Evolutionary conservation across 2,888 invertebrate genomes (phyloP).

Genomic region (Eristalis arbustorum): DNA sequence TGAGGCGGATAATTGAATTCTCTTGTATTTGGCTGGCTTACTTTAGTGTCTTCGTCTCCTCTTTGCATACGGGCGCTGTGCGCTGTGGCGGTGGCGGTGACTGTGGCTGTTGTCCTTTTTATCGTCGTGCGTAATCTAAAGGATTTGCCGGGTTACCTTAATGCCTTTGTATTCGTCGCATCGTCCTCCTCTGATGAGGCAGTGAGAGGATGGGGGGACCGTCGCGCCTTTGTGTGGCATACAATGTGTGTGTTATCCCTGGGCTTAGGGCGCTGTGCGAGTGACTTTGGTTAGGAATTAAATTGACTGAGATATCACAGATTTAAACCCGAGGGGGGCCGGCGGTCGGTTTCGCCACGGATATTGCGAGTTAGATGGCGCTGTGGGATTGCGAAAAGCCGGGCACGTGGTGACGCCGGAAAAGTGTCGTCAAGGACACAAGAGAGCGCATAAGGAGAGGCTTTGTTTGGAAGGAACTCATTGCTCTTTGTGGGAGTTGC

Average conservation of each 20-base stretch:
- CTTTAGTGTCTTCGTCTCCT: background rate
- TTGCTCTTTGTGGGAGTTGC: background rate
- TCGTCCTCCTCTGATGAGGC: background rate
- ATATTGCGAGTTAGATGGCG: background rate
- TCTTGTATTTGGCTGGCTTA: conserved; percentile 14
- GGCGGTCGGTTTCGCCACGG: background rate
- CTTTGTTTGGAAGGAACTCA: background rate
- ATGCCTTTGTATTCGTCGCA: conserved; percentile 26
- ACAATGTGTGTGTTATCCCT: conserved; percentile 29
- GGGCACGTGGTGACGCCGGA: background rate
- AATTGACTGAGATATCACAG: conserved; percentile 21
- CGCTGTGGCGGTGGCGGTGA: background rate
- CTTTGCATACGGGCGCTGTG: background rate
- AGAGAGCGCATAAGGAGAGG: background rate
- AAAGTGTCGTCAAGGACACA: background rate
- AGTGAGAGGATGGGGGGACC: background rate
- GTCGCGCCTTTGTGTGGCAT: background rate
- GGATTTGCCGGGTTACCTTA: conserved; percentile 43
- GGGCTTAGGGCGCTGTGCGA: conserved; percentile 10
- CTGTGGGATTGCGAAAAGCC: background rate
- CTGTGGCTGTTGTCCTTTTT: conserved; percentile 19
- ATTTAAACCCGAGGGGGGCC: conserved; percentile 2
- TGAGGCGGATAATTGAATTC: conserved; percentile 25
- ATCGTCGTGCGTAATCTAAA: conserved; percentile 41
- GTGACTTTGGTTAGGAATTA: conserved; percentile 35